A percentile compares a stretch with the other conserved stretches of the same genome.
Evolutionary conservation across 2,888 invertebrate species (phyloP).

Genomic region (Orchesella flavescens): DNA sequence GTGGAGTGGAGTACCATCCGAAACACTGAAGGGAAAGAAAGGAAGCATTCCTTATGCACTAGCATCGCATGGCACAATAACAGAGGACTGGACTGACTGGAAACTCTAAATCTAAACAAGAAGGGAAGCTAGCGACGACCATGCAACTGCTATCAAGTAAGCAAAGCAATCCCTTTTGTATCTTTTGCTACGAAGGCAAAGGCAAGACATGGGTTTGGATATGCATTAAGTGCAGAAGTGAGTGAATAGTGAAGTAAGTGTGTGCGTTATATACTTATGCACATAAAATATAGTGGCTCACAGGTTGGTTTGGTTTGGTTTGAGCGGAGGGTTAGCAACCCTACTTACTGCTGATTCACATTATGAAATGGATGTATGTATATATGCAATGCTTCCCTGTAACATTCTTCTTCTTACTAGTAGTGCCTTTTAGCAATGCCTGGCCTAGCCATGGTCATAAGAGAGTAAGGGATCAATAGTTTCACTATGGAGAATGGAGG

Average conservation of each 20-base stretch:
- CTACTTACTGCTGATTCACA: background rate
- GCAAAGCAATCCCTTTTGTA: too few relatives aligned
- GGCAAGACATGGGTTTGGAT: background rate
- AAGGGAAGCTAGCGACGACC: too few relatives aligned
- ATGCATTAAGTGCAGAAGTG: background rate
- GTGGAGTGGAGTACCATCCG: conserved; percentile 4
- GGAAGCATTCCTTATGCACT: background rate
- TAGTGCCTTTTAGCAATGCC: too few relatives aligned
- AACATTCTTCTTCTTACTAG: too few relatives aligned
- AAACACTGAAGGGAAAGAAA: conserved; percentile 11
- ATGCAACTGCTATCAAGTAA: too few relatives aligned
- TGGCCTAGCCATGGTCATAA: too few relatives aligned
- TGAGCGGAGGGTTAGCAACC: conserved; percentile 28
- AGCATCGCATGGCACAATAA: too few relatives aligned
- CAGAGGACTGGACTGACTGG: too few relatives aligned
- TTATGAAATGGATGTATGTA: background rate
- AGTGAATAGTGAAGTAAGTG: background rate
- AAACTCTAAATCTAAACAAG: too few relatives aligned
- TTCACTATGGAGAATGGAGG: conserved; percentile 30
- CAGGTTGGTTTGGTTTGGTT: background rate
- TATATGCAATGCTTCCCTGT: too few relatives aligned
- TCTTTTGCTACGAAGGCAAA: background rate
- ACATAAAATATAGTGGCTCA: background rate
- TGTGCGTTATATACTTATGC: background rate
- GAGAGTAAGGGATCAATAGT: conserved; percentile 48